A percentile compares a stretch with the other conserved stretches of the same genome.
phyloP scores from a whole-genome alignment of 2,113 vertebrate genomes.

The Donacobius atricapilla region DNA sequence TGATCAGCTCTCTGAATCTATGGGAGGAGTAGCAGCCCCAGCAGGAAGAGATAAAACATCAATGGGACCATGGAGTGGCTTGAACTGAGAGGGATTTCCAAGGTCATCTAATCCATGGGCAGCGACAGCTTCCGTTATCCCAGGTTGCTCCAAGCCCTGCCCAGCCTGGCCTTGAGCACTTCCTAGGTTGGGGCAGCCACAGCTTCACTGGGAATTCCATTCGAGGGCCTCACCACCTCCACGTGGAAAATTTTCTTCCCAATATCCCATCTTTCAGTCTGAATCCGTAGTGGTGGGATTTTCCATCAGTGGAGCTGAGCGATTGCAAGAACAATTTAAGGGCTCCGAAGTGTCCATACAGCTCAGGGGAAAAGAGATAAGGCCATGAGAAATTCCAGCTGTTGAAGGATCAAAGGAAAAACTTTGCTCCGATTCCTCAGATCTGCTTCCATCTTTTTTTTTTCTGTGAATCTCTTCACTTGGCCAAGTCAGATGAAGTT shows the following conservation, averaged over 20 bases:
- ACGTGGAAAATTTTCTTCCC: neutral
- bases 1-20: neutral
- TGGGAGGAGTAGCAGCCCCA: neutral
- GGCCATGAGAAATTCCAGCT: neutral
- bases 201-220: neutral
- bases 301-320: neutral
- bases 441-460: neutral
- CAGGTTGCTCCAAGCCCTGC: neutral
- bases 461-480: neutral
- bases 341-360: rapidly evolving
- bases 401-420: neutral
- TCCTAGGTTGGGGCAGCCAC: neutral
- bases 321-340: neutral
- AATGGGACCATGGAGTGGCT: neutral
- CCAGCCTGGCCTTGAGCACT: rapidly evolving
- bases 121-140: neutral
- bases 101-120: neutral
- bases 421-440: neutral
- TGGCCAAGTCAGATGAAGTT: neutral
- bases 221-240: neutral
- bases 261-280: neutral
- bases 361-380: neutral
- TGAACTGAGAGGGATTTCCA: neutral
- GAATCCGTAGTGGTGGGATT: rapidly evolving
- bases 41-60: neutral